Conservation (phyloP, 1,140 invertebrate species). For the Drosophila yakuba region DNA sequence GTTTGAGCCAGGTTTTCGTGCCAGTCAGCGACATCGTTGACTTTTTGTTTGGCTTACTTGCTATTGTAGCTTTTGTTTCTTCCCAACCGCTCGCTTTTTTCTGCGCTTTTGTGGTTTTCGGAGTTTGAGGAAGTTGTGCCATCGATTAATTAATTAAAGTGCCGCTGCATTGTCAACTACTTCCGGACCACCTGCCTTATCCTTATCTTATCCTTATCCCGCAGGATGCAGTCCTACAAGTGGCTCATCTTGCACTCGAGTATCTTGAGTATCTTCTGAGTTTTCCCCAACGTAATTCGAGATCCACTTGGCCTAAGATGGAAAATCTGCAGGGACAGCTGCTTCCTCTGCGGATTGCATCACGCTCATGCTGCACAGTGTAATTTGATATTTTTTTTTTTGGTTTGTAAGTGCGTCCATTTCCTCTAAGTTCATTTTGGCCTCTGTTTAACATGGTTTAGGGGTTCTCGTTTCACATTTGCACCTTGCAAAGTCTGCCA, state of each 20-base stretch:
- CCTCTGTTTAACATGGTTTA: conserved; percentile 61
- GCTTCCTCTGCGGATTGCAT: conserved; percentile 37
- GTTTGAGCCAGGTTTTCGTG: conserved; percentile 58
- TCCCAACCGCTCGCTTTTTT: background rate
- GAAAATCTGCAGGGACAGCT: conserved; percentile 47
- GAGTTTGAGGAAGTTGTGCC: conserved; percentile 34
- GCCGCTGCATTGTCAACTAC: conserved; percentile 12
- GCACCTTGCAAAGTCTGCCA: conserved; percentile 44
- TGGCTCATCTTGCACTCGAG: conserved; percentile 37
- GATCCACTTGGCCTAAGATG: conserved; percentile 33
- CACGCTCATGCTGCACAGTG: conserved; percentile 37
- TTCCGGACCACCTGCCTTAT: conserved; percentile 48
- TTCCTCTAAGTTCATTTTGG: conserved; percentile 60
- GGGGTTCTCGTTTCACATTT: conserved; percentile 31
- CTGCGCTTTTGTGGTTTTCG: conserved; percentile 31
- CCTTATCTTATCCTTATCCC: conserved; percentile 1
- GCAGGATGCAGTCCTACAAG: conserved; percentile 25
- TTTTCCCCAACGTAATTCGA: conserved; percentile 22
- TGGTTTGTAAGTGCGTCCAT: conserved; percentile 14
- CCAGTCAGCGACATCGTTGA: conserved; percentile 68
- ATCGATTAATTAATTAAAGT: conserved; percentile 18
- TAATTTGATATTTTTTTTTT: conserved; percentile 65
- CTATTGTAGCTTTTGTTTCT: conserved; percentile 24
- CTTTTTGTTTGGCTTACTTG: conserved; percentile 52
- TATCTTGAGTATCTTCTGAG: conserved; percentile 7